Base-by-base conservation (phyloP, 1,140 invertebrate genomes). In the Nilaparvata lugens region DNA sequence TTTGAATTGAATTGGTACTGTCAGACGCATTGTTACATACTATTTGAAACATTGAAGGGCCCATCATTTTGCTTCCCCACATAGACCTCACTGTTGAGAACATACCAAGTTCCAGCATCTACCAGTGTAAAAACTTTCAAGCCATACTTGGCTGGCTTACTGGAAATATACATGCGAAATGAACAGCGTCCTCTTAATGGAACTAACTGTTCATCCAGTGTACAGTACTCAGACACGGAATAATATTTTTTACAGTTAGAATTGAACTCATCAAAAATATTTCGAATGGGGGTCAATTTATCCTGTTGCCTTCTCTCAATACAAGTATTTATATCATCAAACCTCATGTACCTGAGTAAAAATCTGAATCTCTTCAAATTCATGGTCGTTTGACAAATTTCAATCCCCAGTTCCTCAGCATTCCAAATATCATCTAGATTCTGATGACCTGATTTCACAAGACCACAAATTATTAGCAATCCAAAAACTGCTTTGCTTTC, bases 101-200 rank as follows among this genome's bases (percentile, higher is more conserved):
- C 69, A 57, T 70, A 71, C 62, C 48, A 69, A 23, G 58, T 68
- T 53, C 62, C 58, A 2, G 69, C 64, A 64, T 71, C 67, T 21
- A 64, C 60, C 21, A 71, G 23, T 7, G 64, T 57, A 54, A 66
- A 65, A 7, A 70, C 66, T 69, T 76, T 77, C 57, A 78, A 67
- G 5, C 75, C 77, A 62, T 76, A 76, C 60, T 73, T 72, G 9
- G 57, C 65, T 9, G 71, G 73, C 66, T 76, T 78, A 14, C 62
- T 63, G 28, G 69, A 67, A 6, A 75, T 73, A 62, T 75, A 75
- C 23, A 70, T 67, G 35, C 69, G 42, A 61, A 75, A 76, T 19
- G 28, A 51, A 60, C 72, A 74, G 40, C 67, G 62, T 23, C 73
- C 73, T 58, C 69, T 52, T 63, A 75, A 75, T n/a, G 57, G 57